phyloP scores from a whole-genome alignment of 2,888 invertebrate species.

The Drosophila heteroneura region DNA sequence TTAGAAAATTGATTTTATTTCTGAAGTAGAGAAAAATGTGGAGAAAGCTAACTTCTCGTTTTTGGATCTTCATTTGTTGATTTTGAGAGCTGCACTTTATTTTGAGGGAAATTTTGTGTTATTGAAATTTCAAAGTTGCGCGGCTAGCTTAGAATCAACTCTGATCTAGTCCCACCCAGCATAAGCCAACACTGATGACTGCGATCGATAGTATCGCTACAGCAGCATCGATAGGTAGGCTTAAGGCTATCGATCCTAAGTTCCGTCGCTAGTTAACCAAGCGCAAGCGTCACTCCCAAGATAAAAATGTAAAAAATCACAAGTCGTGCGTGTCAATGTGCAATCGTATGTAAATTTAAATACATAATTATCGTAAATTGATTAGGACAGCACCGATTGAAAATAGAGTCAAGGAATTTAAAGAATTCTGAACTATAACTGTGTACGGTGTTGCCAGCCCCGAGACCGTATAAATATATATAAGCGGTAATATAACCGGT shows the following conservation, averaged over 20 bases:
- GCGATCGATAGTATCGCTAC: constrained; percentile 27
- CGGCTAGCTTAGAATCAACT: constrained; percentile 36
- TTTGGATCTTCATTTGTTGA: neutral
- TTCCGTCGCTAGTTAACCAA: constrained; percentile 38
- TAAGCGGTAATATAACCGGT: constrained; percentile 57
- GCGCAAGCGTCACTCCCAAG: constrained; percentile 64
- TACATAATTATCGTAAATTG: constrained; percentile 21
- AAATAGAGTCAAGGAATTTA: constrained; percentile 5
- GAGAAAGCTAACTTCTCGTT: neutral
- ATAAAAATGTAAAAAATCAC: constrained; percentile 53
- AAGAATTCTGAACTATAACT: constrained; percentile 21
- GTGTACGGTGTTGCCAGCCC: constrained; percentile 42
- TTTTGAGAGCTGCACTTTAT: neutral
- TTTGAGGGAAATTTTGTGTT: neutral
- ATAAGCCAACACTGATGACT: constrained; percentile 25
- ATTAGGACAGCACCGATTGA: neutral
- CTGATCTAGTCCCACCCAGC: constrained; percentile 21
- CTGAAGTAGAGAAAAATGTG: neutral
- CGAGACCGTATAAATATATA: constrained; percentile 21
- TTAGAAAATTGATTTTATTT: neutral
- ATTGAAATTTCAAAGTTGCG: constrained; percentile 11
- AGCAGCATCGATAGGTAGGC: constrained; percentile 35
- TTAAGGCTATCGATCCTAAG: constrained; percentile 42
- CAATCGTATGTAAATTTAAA: constrained; percentile 45
- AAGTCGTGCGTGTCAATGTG: constrained; percentile 55